Conservation (phyloP, 2,888 invertebrate species). For the Aricia artaxerxes region DNA sequence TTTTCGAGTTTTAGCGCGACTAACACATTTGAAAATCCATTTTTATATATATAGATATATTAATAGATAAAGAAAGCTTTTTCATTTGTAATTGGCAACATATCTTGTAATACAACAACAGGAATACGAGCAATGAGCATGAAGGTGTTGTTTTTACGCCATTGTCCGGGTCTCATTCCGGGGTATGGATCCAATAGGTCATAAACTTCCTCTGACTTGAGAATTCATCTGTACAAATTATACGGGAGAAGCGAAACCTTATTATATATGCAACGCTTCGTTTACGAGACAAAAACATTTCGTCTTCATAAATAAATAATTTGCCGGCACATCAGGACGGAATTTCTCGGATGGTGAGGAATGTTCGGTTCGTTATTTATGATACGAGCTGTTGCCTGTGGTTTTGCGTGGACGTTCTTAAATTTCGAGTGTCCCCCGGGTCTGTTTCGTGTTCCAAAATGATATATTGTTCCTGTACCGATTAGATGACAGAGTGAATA, state of each 20-base stretch:
- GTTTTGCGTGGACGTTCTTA: slow-evolving; percentile 1
- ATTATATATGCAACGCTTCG: slow-evolving; percentile 56
- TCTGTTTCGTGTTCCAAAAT: not conserved
- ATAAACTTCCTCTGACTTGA: slow-evolving; percentile 8
- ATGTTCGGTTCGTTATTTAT: slow-evolving; percentile 11
- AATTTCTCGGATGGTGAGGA: not conserved
- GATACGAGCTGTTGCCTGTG: not conserved
- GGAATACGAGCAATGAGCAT: not conserved
- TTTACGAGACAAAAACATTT: slow-evolving; percentile 54
- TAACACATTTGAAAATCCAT: no score
- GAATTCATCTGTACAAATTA: slow-evolving; percentile 29
- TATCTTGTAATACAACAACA: not conserved
- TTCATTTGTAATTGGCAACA: not conserved
- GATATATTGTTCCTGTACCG: not conserved
- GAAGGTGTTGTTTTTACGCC: not conserved
- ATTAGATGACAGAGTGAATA: not conserved
- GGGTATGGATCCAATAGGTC: slow-evolving; percentile 11
- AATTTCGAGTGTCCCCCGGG: not conserved
- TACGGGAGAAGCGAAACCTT: slow-evolving; percentile 44
- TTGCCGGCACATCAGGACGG: slow-evolving; percentile 43
- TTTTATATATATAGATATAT: no score
- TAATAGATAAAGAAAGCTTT: no score
- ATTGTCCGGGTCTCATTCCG: not conserved
- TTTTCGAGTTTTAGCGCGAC: no score
- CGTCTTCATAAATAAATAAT: slow-evolving; percentile 59